A percentile compares a stretch with the other conserved stretches of the same genome.
Evolutionary conservation across 1,140 invertebrate genomes (phyloP).

Genomic region (Lasioglossum baleicum): DNA sequence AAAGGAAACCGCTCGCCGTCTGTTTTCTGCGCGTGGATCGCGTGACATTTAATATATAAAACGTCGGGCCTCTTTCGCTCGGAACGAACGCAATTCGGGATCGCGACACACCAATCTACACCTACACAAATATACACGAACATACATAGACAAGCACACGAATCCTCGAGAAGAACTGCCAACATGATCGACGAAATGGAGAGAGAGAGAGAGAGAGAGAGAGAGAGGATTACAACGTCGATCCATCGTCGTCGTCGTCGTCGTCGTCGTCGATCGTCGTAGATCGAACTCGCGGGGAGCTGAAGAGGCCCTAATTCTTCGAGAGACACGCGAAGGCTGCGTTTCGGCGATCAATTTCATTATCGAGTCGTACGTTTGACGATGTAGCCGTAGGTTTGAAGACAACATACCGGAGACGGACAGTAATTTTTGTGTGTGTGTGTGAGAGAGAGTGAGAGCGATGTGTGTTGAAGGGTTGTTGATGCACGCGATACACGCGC

Average conservation of each 20-base stretch:
- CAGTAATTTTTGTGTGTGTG: too few species aligned
- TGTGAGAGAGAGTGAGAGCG: neutral
- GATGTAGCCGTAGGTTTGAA: too few species aligned
- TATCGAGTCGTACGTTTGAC: too few species aligned
- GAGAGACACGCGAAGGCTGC: conserved; percentile 8
- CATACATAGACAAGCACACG: too few species aligned
- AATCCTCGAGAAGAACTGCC: conserved; percentile 18
- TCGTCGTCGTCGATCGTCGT: neutral
- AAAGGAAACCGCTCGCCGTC: neutral
- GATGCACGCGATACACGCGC: conserved; percentile 34
- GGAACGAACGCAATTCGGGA: too few species aligned
- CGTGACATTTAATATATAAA: neutral
- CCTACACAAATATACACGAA: neutral
- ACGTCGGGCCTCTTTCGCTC: neutral
- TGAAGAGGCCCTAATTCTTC: neutral
- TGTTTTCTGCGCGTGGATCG: neutral
- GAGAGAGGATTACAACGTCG: too few species aligned
- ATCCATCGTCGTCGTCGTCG: neutral
- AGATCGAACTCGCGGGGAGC: conserved; percentile 15
- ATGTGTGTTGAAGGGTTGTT: neutral
- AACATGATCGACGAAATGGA: neutral
- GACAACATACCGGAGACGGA: too few species aligned
- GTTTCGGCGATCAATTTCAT: too few species aligned
- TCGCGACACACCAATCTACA: too few species aligned
- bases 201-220: neutral